phyloP scores from a whole-genome alignment of 2,888 invertebrate species.

The Hypselothyrea guttata region DNA sequence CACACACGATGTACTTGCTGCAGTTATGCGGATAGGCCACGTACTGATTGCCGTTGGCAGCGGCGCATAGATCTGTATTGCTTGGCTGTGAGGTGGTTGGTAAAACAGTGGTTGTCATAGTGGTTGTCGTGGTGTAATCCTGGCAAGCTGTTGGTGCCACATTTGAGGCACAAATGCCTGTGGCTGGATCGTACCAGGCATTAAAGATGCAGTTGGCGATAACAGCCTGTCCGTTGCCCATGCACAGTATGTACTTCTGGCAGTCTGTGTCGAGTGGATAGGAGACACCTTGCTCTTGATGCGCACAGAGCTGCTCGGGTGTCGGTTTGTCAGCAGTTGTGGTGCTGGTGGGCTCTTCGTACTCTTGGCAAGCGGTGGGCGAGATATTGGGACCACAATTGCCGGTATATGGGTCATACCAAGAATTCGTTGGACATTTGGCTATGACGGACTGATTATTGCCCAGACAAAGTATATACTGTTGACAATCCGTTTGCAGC shows the following conservation, averaged over 20 bases:
- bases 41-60: conserved; percentile 34
- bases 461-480: conserved; percentile 59
- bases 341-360: conserved; percentile 20
- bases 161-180: conserved; percentile 60
- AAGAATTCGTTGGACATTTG: conserved; percentile 54
- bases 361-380: conserved; percentile 48
- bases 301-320: conserved; percentile 38
- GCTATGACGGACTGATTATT: conserved; percentile 39
- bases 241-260: conserved; percentile 57
- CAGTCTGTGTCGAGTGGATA: conserved; percentile 55
- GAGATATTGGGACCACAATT: conserved; percentile 60
- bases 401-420: conserved; percentile 59
- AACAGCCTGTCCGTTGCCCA: conserved; percentile 37
- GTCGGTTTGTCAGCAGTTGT: conserved; percentile 23
- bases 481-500: conserved; percentile 32
- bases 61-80: conserved; percentile 46
- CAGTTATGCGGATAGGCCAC: conserved; percentile 70
- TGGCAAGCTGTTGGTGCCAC: conserved; percentile 55
- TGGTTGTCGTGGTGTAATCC: background rate
- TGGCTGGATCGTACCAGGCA: conserved; percentile 59
- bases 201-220: conserved; percentile 58
- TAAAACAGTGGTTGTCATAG: conserved; percentile 8
- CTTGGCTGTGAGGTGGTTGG: conserved; percentile 15
- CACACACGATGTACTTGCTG: conserved; percentile 64
- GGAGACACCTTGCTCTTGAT: conserved; percentile 35